Base-by-base conservation (phyloP, 2,113 vertebrate species). In the Macquaria australasica region DNA sequence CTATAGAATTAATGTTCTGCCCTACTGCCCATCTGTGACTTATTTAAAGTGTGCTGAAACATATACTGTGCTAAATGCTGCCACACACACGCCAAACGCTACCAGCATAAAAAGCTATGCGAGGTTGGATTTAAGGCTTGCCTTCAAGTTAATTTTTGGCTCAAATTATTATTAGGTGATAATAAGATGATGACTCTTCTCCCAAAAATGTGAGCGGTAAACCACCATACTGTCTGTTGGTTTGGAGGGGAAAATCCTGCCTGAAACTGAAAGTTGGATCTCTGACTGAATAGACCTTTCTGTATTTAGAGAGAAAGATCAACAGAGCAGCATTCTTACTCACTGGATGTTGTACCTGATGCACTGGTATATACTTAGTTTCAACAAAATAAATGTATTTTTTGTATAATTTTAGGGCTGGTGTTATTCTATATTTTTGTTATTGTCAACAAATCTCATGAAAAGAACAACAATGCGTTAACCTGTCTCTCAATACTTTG, bases 111-210 rank as follows among this genome's bases (percentile, higher is more conserved):
- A 77, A 77, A 83, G 67, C 77, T 86, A 86, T 88, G 89, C 60
- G 79, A 84, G 62, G 88, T 85, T 55, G 74, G 79, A 89, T 91
- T 91, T 86, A 74, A 89, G 83, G 77, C 75, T 60, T 86, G 82
- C 78, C 85, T 88, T 93, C 87, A 92, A 85, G 56, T 91, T 78
- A 63, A 91, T 91, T 91, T 94, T 84, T 94, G 93, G 94, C 91
- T 86, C 71, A 63, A 56, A 79, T 90, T 94, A 91, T 94, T 95
- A 95, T 95, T 94, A 96, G 91, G 94, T 95, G 95, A 95, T 95
- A 96, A 95, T 95, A 91, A 90, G 83, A 94, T 78, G 87, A 93
- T 93, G 92, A 94, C 88, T 89, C 89, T 82, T 77, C 70, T 87
- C 58, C 72, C n/a, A 89, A 89, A 93, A 91, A 95, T 94, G 91